Evolutionary conservation across 2,797 vertebrate species (phyloP).

Genomic region (Xenops minutus): DNA sequence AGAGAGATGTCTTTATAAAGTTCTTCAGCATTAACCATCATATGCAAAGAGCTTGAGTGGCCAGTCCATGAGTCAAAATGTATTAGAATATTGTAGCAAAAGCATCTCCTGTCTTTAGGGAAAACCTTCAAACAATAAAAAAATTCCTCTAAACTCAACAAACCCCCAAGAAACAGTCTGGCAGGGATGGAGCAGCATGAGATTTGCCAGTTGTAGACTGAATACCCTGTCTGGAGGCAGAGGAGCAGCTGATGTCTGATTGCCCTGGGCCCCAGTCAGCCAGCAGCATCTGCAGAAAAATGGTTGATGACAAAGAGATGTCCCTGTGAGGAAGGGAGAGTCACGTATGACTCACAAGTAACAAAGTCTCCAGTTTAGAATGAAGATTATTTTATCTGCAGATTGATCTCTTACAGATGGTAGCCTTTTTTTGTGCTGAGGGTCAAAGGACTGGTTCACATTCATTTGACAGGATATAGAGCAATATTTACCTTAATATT

Average conservation of each 20-base stretch:
- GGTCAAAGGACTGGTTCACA: not conserved
- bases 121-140: not conserved
- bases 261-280: not conserved
- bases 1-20: not conserved
- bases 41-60: not conserved
- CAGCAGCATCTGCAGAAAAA: not conserved
- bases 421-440: not conserved
- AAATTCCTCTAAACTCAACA: not conserved
- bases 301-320: not conserved
- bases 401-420: not conserved
- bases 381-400: not conserved
- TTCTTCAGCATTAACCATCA: not conserved
- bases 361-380: not conserved
- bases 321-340: not conserved
- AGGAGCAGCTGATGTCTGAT: not conserved
- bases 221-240: not conserved
- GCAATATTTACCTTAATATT: not conserved
- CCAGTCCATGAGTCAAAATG: not conserved
- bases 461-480: not conserved
- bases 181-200: not conserved
- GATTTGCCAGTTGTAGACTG: not conserved
- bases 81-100: not conserved
- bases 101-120: not conserved
- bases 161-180: not conserved
- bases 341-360: rapidly evolving